These are phyloP conservation scores for Campoletis raptor DNA, from an alignment of 2,888 invertebrate species.

Conservation along the genomic window DNA sequence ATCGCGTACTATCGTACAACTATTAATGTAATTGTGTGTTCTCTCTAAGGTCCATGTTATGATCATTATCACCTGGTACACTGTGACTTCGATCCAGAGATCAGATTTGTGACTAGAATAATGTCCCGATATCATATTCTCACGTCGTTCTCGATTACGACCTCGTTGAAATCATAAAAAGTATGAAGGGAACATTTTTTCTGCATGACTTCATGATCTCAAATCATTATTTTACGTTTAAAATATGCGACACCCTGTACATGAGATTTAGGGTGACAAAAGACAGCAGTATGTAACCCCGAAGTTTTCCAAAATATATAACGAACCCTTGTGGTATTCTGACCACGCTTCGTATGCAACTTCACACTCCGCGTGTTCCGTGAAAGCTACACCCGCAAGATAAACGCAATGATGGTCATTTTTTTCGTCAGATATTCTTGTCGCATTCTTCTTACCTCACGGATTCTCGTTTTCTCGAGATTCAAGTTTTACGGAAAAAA, in stretches of 20 bases:
- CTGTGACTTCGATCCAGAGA: not conserved
- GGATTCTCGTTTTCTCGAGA: constrained; percentile 53
- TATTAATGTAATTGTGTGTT: not conserved
- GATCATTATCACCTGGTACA: not conserved
- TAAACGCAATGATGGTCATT: constrained; percentile 36
- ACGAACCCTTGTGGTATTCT: constrained; percentile 54
- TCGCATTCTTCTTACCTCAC: constrained; percentile 8
- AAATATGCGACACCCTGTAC: not conserved
- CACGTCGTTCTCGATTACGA: not conserved
- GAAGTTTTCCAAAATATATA: constrained; percentile 58
- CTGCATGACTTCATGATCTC: not conserved
- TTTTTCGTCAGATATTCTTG: constrained; percentile 27
- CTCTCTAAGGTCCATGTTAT: not conserved
- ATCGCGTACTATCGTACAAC: not conserved
- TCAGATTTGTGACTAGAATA: not conserved
- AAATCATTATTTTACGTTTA: not conserved
- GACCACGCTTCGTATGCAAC: constrained; percentile 65
- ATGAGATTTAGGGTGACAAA: constrained; percentile 31
- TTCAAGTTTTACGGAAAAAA: constrained; percentile 19
- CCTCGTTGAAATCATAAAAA: not conserved
- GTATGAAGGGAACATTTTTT: not conserved
- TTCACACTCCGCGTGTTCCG: constrained; percentile 45
- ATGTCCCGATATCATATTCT: not conserved
- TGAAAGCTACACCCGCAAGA: constrained; percentile 49
- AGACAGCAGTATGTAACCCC: constrained; percentile 29